Conservation (phyloP, 2,113 vertebrate species). For the Scatophagus argus region DNA sequence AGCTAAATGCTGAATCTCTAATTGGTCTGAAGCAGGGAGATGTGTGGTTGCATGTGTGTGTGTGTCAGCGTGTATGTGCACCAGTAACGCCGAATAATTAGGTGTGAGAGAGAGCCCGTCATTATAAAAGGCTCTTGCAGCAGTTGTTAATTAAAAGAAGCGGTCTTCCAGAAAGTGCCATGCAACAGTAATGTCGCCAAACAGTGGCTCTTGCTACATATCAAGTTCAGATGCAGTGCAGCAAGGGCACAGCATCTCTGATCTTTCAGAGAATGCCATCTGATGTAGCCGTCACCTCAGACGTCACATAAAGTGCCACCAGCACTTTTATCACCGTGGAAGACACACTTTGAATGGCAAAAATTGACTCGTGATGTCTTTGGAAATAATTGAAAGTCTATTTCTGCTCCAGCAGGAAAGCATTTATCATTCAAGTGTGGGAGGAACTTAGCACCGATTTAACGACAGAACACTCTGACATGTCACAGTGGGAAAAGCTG, state of each 20-base stretch:
- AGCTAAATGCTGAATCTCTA: conserved; percentile 64
- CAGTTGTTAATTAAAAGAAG: conserved; percentile 63
- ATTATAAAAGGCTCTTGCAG: conserved; percentile 60
- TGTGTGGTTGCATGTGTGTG: conserved; percentile 35
- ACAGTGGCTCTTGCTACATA: conserved; percentile 19
- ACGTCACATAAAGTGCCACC: neutral
- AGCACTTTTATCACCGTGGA: neutral
- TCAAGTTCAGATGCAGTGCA: conserved; percentile 23
- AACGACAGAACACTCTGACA: neutral
- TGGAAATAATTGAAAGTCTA: conserved; percentile 15
- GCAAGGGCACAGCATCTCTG: neutral
- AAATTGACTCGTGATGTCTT: neutral
- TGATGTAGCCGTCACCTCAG: conserved; percentile 16
- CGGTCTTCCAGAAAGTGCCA: conserved; percentile 28
- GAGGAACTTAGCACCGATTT: neutral
- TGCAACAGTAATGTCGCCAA: conserved; percentile 27
- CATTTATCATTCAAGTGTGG: conserved; percentile 14
- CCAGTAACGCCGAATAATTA: conserved; percentile 64
- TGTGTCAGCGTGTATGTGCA: conserved; percentile 49
- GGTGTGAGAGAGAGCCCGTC: conserved; percentile 61
- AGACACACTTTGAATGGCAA: neutral
- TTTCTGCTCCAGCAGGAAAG: conserved; percentile 3
- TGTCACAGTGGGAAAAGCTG: neutral
- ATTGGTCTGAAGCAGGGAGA: conserved; percentile 68
- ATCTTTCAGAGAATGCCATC: conserved; percentile 24